Conservation (phyloP, 1,140 invertebrate species). For the Temnothorax nylanderi region DNA sequence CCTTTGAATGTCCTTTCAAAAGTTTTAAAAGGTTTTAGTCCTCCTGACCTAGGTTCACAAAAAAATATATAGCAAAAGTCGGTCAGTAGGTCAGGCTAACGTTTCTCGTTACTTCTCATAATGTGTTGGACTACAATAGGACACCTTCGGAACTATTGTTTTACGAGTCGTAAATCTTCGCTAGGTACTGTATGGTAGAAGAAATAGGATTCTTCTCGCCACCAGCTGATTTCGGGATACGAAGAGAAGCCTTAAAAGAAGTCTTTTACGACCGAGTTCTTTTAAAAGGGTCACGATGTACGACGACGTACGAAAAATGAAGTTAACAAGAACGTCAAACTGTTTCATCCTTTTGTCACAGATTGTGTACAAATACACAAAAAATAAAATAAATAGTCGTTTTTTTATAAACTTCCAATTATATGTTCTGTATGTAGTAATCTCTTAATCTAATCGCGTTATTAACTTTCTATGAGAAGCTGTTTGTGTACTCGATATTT, state of each 20-base stretch:
- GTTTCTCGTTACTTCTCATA: neutral
- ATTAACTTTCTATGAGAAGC: neutral
- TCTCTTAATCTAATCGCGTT: neutral
- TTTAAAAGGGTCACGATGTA: neutral
- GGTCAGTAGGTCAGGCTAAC: slow-evolving; percentile 17
- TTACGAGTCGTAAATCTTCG: slow-evolving; percentile 57
- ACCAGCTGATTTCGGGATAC: slow-evolving; percentile 20
- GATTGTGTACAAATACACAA: neutral
- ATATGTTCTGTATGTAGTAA: neutral
- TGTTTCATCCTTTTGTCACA: neutral
- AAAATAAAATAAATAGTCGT: neutral
- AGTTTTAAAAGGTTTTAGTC: neutral
- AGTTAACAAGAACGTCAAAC: neutral
- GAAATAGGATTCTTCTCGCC: neutral
- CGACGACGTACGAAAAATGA: neutral
- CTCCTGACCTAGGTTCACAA: neutral
- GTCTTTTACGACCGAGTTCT: neutral
- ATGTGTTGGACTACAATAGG: neutral
- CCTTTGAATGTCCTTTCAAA: neutral
- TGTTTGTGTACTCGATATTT: neutral
- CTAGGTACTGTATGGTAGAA: slow-evolving; percentile 29
- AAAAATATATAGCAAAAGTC: neutral
- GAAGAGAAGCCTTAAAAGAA: neutral
- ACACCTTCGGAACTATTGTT: slow-evolving; percentile 2
- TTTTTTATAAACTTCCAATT: neutral